Evolutionary conservation across 2,888 invertebrate species (phyloP).

Genomic region (Catocala fraxini): DNA sequence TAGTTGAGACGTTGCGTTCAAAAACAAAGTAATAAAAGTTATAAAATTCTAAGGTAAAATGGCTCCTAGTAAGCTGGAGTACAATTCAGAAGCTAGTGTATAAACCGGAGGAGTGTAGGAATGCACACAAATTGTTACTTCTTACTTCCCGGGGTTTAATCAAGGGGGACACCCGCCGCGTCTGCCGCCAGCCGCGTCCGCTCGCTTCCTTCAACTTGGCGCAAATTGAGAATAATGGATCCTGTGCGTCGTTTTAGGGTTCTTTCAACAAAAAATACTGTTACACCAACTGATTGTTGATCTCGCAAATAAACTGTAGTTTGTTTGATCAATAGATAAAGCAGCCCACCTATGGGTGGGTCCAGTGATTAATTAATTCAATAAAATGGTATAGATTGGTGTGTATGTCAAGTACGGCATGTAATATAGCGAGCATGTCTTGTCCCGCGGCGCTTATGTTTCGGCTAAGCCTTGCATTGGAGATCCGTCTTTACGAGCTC

Average conservation of each 20-base stretch:
- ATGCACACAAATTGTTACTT: constrained; percentile 83
- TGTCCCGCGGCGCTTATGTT: constrained; percentile 66
- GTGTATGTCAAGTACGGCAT: neutral
- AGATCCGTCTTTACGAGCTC: constrained; percentile 86
- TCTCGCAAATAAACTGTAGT: constrained; percentile 29
- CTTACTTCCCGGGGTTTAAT: constrained; percentile 83
- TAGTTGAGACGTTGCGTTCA: constrained; percentile 15
- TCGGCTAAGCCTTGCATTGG: constrained; percentile 82
- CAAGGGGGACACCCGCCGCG: constrained; percentile 86
- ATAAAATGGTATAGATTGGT: constrained; percentile 2
- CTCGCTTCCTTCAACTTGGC: constrained; percentile 73
- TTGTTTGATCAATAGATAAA: constrained; percentile 19
- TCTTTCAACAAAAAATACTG: constrained; percentile 63
- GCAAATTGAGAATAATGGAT: constrained; percentile 87
- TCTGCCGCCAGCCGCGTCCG: constrained; percentile 59
- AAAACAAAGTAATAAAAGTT: constrained; percentile 49
- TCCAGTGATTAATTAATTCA: constrained; percentile 1
- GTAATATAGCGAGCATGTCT: constrained; percentile 8
- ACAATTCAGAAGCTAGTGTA: constrained; percentile 64
- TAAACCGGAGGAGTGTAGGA: constrained; percentile 61
- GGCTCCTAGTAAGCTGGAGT: constrained; percentile 60
- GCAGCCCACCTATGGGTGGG: neutral
- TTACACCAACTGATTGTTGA: constrained; percentile 53
- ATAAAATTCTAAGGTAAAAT: constrained; percentile 43
- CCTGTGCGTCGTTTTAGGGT: constrained; percentile 72